Base-by-base conservation (phyloP, 2,888 invertebrate genomes). In the Spilosoma lubricipeda region DNA sequence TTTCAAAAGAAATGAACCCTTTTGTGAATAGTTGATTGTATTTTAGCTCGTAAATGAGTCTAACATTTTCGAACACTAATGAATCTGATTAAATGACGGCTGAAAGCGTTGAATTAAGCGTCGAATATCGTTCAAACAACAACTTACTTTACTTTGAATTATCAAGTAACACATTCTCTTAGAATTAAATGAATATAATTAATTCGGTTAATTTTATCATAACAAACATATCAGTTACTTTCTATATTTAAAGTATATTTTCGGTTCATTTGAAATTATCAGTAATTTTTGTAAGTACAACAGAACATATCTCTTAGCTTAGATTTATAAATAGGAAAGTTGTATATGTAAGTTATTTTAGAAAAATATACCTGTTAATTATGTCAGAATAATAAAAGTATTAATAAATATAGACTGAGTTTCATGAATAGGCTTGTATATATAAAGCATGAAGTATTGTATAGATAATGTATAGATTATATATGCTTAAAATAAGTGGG, bases 361-460 rank as follows among this genome's bases (percentile, higher is more conserved):
- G 82, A 81, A 77, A 84, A 84, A 80, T 84, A 77, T 79, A 82
- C 78, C 23, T 39, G 63, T 18, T 72, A 79, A 83, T 73, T 80
- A 79, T 83, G 73, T 83, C 82, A 77, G 75, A 83, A 82, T 82
- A 84, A 78, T 82, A 73, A 85, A 87, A 92, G 91, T 93, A 92
- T 92, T 92, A 90, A 89, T 91, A 90, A 91, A 86, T 86, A 93
- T 93, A 93, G 93, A 93, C 93, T 93, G 93, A 93, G 90, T 89
- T 91, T 80, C 81, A 85, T 87, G 80, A 87, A 85, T 90, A 89
- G 87, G 89, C 89, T 86, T 93, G 91, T 93, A 91, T 78, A 92
- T 90, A 92, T 82, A 80, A 78, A 80, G 77, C 71, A 66, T 85
- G 81, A 79, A 73, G 77, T 82, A 83, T 75, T 67, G 78, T 75